Conservation (phyloP, 2,888 invertebrate genomes). For the Fabriciana adippe region DNA sequence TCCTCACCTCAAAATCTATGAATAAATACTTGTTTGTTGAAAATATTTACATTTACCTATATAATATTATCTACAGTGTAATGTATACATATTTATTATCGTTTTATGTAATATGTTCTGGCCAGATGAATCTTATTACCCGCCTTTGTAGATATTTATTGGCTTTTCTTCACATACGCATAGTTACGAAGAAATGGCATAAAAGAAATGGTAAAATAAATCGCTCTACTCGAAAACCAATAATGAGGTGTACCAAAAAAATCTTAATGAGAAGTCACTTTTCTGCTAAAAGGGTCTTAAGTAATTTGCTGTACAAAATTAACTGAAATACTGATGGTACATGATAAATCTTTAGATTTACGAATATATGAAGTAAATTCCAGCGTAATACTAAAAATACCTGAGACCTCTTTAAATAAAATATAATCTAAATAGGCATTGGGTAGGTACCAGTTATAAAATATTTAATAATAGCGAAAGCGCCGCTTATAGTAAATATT, state of each 20-base stretch:
- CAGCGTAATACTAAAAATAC: no score
- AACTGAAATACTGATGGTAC: conserved; percentile 13
- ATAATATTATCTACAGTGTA: not conserved
- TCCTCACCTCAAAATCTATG: no score
- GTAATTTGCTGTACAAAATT: conserved; percentile 21
- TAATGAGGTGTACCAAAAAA: conserved; percentile 34
- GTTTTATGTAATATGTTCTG: not conserved
- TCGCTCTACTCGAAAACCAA: conserved; percentile 33
- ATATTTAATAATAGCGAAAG: no score
- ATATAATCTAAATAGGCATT: no score
- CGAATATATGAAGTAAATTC: no score
- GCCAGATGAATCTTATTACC: not conserved
- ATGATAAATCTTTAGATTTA: not conserved
- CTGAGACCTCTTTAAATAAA: no score
- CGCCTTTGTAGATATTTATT: conserved; percentile 15
- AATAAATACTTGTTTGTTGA: no score
- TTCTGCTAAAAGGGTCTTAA: conserved; percentile 18
- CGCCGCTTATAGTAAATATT: no score
- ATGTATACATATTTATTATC: not conserved
- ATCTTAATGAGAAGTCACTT: conserved; percentile 17
- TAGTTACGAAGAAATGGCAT: conserved; percentile 6
- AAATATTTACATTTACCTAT: no score
- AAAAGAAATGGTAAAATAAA: conserved; percentile 29
- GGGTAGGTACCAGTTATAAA: no score
- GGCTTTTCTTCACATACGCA: conserved; percentile 12